These are phyloP conservation scores for Zaprionus capensis DNA, from an alignment of 1,140 invertebrate genomes.

Conservation along the genomic window DNA sequence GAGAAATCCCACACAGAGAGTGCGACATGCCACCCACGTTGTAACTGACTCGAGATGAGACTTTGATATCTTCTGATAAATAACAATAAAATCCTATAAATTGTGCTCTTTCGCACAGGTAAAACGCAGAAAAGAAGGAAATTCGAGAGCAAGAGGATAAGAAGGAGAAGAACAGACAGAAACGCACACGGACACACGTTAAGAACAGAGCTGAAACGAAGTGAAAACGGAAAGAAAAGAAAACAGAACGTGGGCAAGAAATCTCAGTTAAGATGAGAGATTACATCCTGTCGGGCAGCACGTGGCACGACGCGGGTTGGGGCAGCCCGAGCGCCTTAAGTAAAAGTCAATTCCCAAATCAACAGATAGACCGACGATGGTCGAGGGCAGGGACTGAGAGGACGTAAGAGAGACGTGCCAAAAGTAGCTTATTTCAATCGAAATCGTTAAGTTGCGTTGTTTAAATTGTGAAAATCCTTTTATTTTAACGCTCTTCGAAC, in stretches of 20 bases:
- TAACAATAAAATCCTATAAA: conserved; percentile 62
- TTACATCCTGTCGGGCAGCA: conserved; percentile 58
- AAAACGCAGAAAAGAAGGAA: conserved; percentile 18
- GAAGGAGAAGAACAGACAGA: not conserved
- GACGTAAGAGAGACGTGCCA: conserved; percentile 22
- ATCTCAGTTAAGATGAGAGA: conserved; percentile 77
- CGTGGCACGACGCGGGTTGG: conserved; percentile 13
- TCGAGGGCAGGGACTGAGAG: not conserved
- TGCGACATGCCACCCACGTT: not conserved
- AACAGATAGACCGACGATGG: conserved; percentile 35
- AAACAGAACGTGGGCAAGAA: conserved; percentile 34
- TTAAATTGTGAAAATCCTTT: conserved; percentile 80
- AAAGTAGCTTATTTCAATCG: conserved; percentile 81
- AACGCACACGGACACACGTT: not conserved
- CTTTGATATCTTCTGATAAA: conserved; percentile 52
- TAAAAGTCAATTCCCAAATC: conserved; percentile 79
- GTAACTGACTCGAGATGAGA: conserved; percentile 26
- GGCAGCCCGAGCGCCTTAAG: conserved; percentile 43
- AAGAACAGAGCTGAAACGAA: conserved; percentile 12
- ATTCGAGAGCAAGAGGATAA: not conserved
- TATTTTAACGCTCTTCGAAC: conserved; percentile 63
- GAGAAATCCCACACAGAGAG: not conserved
- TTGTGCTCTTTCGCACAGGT: conserved; percentile 41
- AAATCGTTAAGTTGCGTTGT: conserved; percentile 54
- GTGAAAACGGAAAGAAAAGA: conserved; percentile 15